Percentiles rank a stretch among this genome's conserved stretches.
Evolutionary conservation across 1,140 invertebrate species (phyloP).

Genomic region (Pseudomyrmex concolor): DNA sequence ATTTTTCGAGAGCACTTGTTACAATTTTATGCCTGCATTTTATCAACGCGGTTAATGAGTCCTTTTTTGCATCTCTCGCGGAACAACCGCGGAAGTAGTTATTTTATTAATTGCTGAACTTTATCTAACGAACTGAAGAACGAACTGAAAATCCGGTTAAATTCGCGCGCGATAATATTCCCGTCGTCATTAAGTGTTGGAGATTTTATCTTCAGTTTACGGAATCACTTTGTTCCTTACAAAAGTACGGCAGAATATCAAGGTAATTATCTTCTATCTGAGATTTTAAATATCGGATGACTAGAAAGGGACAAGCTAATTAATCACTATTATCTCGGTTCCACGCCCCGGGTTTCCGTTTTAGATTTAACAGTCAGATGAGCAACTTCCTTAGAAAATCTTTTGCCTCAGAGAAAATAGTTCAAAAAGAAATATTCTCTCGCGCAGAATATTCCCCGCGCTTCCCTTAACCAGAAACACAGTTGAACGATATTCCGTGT

Average conservation of each 20-base stretch:
- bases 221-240: not conserved
- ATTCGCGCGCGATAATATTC: not conserved
- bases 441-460: no score
- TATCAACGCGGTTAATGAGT: no score
- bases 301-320: slow-evolving; percentile 23
- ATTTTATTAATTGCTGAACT: not conserved
- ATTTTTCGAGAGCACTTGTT: no score
- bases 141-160: not conserved
- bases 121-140: not conserved
- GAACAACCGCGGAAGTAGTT: no score
- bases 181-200: not conserved
- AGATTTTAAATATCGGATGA: slow-evolving; percentile 46
- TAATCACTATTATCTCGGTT: slow-evolving; percentile 45
- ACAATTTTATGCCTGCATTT: no score
- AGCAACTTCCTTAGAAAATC: not conserved
- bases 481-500: slow-evolving; percentile 20
- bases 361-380: slow-evolving; percentile 35
- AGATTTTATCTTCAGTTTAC: slow-evolving; percentile 15
- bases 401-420: not conserved
- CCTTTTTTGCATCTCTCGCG: no score
- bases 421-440: not conserved
- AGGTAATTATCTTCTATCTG: slow-evolving; percentile 44
- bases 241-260: not conserved
- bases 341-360: slow-evolving; percentile 26
- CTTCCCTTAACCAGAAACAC: slow-evolving; percentile 19